Evolutionary conservation across 1,140 invertebrate genomes (phyloP), one percentile per base, ranked within the genome.

Genomic region (Solenopsis fugax): DNA sequence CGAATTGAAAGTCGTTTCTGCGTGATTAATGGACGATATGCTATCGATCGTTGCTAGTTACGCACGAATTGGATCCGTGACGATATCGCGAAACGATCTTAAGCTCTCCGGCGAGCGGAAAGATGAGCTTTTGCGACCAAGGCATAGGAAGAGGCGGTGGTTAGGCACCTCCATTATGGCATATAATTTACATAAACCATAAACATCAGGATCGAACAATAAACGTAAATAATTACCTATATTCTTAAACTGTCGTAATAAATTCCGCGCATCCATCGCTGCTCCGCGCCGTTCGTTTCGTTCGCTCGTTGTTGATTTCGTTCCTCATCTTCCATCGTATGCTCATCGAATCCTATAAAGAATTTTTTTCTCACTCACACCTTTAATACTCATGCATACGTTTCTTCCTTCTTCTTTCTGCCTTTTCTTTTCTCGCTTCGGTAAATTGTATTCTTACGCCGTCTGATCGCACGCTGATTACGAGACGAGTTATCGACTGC

Each of bases 211-310:
- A 90, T 92, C 76, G 90, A 89, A 92, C 91, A 89, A 92, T 91
- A 91, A 92, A 92, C 87, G 89, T 92, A 92, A 92, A 92, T 92
- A 90, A 92, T 92, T 92, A 92, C 85, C 88, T 90, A 85, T 89
- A 92, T 92, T 90, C 90, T 92, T 92, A 90, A 91, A 92, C 91
- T 89, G 91, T 92, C 91, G 60, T 91, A 91, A 92, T 92, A 92
- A 92, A 92, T 92, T 89, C 77, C 64, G 67, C 78, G 64, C 62
- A 90, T 92, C 85, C 86, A 87, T 89, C 86, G 87, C 85, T 78
- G 34, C 62, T 73, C 50, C 50, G 50, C 62, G 78, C 50, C 50
- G 50, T 67, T 78, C 73, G 77, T 84, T 87, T 13, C 50, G 56
- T 52, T 80, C 34, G 65, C 64, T 60, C 54, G 34, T 78, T 54